phyloP scores from a whole-genome alignment of 2,888 invertebrate species.

The Lithophane socia region DNA sequence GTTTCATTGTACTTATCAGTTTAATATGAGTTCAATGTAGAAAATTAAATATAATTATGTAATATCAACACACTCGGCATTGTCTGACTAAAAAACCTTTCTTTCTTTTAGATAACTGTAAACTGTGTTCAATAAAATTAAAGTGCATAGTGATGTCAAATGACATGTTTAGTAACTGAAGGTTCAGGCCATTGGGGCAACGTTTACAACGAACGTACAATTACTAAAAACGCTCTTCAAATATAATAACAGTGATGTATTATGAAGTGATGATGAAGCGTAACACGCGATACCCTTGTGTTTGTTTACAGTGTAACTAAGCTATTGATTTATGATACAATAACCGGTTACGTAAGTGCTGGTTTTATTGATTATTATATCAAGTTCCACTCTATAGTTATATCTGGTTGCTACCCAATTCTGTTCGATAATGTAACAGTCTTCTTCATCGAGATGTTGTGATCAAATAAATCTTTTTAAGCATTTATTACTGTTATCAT shows the following conservation, averaged over 20 bases:
- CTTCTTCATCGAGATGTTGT: slow-evolving; percentile 22
- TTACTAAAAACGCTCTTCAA: slow-evolving; percentile 56
- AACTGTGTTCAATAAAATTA: neutral
- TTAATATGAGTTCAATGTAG: no score
- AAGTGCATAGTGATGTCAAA: slow-evolving; percentile 7
- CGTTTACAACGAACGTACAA: slow-evolving; percentile 33
- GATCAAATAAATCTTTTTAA: slow-evolving; percentile 51
- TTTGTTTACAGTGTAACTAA: slow-evolving; percentile 69
- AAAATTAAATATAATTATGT: neutral
- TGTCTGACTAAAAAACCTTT: neutral
- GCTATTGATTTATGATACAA: slow-evolving; percentile 70
- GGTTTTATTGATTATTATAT: slow-evolving; percentile 68
- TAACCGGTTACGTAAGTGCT: slow-evolving; percentile 62
- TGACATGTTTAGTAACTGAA: neutral
- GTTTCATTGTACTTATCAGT: neutral
- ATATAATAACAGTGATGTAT: slow-evolving; percentile 66
- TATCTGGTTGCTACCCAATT: slow-evolving; percentile 43
- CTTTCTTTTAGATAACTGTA: neutral
- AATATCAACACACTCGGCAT: neutral
- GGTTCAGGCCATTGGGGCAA: neutral
- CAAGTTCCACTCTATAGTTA: slow-evolving; percentile 43
- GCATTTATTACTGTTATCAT: slow-evolving; percentile 48
- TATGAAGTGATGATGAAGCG: slow-evolving; percentile 66
- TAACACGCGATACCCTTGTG: slow-evolving; percentile 67
- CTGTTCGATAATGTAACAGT: neutral